A percentile compares a stretch with the other conserved stretches of the same genome.
These are phyloP conservation scores for Nymphalis polychloros DNA, from an alignment of 2,888 invertebrate genomes.

Conservation along the genomic window DNA sequence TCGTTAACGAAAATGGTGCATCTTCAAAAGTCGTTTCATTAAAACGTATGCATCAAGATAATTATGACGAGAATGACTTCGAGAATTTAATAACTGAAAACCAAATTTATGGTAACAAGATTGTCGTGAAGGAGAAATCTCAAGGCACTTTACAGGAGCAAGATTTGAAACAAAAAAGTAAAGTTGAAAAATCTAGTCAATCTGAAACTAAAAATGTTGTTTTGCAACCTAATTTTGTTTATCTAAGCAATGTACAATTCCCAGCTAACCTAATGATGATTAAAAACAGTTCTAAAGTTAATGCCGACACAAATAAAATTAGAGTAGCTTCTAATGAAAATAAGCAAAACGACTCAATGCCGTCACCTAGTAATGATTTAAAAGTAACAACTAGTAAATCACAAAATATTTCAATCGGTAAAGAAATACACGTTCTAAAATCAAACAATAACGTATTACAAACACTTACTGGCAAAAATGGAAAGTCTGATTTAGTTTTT, in stretches of 20 bases:
- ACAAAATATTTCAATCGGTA: conserved; percentile 46
- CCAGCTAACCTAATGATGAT: conserved; percentile 76
- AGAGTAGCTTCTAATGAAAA: conserved; percentile 57
- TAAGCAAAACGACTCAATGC: conserved; percentile 44
- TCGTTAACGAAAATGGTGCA: conserved; percentile 53
- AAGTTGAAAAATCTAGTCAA: conserved; percentile 53
- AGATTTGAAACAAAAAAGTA: conserved; percentile 60
- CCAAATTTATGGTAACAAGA: conserved; percentile 80
- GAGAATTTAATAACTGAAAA: conserved; percentile 80
- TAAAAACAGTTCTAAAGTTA: conserved; percentile 62
- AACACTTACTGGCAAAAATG: conserved; percentile 56
- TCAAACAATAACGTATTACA: conserved; percentile 61
- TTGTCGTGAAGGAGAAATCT: conserved; percentile 80
- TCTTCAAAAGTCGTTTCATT: conserved; percentile 75
- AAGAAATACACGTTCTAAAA: conserved; percentile 64
- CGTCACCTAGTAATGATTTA: conserved; percentile 44
- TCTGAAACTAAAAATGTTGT: conserved; percentile 65
- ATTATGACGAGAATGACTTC: conserved; percentile 78
- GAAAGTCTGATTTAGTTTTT: conserved; percentile 58
- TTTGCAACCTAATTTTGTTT: conserved; percentile 72
- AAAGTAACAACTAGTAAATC: conserved; percentile 45
- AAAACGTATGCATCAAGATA: conserved; percentile 74
- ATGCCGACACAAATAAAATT: conserved; percentile 51
- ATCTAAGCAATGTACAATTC: conserved; percentile 73
- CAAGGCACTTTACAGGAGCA: conserved; percentile 70